Evolutionary conservation across 2,797 vertebrate species (phyloP), one percentile per base, ranked within the genome.

Genomic region (Toxotes lorentzi): DNA sequence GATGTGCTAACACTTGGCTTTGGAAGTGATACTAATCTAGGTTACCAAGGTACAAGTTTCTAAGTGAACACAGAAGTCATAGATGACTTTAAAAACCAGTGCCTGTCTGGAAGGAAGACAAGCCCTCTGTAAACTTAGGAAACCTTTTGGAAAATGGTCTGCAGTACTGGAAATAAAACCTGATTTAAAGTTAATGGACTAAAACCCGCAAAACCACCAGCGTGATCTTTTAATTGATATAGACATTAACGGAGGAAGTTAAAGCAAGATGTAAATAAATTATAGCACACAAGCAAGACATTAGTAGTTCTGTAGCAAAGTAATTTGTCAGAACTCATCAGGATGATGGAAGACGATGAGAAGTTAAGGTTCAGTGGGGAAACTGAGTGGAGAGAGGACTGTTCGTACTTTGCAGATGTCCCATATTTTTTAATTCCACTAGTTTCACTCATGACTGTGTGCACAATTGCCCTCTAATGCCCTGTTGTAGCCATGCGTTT

Each of bases 261-360:
- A 13, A 74, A 72, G 21, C 41, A 34, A 51, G n/a, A 38, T 53
- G 24, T 50, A 35, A 68, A 59, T 78, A 23, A 38, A 75, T 71
- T 1, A 50, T 68, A 11, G 21, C 21, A 45, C 53, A 50, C 38
- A 72, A 62, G 50, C 32, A 65, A 61, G 30, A 59, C 58, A 32
- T 81, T 43, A 66, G 41, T 34, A 35, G 34, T n/a, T 38, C 40
- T 59, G 32, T 7, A 32, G 24, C 9, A 59, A 61, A 72, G 40
- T 47, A 35, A 63, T 48, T 43, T 60, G 34, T 79, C 68, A 62
- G 30, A 43, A 54, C 30, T 54, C 14, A 73, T 70, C 13, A 47
- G 70, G n/a, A 17, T 41, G 62, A 74, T 45, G 24, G 17, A 64
- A 43, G 32, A 56, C 32, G 48, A 47, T n/a, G 23, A 32, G 34